phyloP scores from a whole-genome alignment of 2,113 vertebrate species.

The Nymphicus hollandicus region DNA sequence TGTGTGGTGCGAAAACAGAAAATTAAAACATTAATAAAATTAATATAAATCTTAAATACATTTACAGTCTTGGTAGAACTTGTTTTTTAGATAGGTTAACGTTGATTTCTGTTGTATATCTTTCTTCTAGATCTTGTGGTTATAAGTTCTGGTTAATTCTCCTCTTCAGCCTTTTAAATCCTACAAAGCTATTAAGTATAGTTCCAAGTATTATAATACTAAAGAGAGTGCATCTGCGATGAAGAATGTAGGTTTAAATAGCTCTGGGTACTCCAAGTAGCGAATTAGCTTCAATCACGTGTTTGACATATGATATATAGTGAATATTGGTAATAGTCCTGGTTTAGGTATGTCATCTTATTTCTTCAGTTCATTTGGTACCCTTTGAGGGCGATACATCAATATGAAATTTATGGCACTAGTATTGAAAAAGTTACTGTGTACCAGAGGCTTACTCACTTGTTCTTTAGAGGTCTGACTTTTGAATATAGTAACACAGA shows the following conservation, averaged over 20 bases:
- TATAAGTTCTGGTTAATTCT: not conserved
- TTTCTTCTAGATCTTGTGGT: not conserved
- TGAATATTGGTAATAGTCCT: not conserved
- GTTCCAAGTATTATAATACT: not conserved
- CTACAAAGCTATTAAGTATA: not conserved
- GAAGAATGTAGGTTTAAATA: not conserved
- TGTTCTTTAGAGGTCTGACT: not conserved
- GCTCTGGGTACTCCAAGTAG: not conserved
- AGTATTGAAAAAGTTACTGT: not conserved
- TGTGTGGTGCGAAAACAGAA: not conserved
- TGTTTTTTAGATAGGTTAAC: not conserved
- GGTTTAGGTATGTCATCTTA: not conserved
- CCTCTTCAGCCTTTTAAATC: not conserved
- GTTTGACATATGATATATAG: not conserved
- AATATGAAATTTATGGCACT: not conserved
- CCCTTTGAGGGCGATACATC: fast-evolving
- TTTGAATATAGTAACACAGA: not conserved
- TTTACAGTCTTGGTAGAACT: not conserved
- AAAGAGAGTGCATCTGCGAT: not conserved
- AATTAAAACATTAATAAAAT: not conserved
- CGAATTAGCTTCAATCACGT: constrained; percentile 3
- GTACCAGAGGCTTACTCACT: not conserved
- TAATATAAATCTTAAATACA: not conserved
- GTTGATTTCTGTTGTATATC: not conserved
- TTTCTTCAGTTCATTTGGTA: not conserved